Percentiles rank a stretch among this genome's conserved stretches.
These are phyloP conservation scores for Sialia sialis DNA, from an alignment of 2,113 vertebrate genomes.

Conservation along the genomic window DNA sequence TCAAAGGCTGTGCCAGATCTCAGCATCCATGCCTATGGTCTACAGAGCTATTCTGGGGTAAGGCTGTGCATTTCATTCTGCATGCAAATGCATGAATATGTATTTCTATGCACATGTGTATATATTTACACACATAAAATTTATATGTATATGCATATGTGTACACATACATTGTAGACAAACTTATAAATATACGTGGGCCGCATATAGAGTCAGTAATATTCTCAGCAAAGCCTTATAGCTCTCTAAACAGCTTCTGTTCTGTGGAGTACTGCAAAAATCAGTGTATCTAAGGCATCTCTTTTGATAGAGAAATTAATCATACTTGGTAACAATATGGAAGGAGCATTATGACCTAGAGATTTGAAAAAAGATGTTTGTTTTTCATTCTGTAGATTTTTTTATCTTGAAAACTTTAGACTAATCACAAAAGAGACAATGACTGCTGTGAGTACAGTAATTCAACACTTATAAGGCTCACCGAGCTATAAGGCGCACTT, in stretches of 20 bases:
- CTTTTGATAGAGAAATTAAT: neutral
- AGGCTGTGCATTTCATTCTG: neutral
- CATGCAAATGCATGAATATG: neutral
- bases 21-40: neutral
- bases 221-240: neutral
- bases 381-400: neutral
- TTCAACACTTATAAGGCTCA: no score
- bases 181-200: neutral
- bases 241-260: neutral
- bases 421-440: fast-evolving
- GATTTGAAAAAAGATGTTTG: neutral
- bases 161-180: neutral
- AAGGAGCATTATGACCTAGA: neutral
- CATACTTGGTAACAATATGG: neutral
- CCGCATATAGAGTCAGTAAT: neutral
- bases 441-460: neutral
- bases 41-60: neutral
- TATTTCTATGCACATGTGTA: neutral
- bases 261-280: neutral
- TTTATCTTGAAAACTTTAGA: neutral
- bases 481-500: no score
- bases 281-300: neutral
- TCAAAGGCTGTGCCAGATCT: neutral
- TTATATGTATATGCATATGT: neutral
- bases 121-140: neutral